These are phyloP conservation scores for Xiphorhynchus elegans DNA, from an alignment of 2,113 vertebrate genomes.

Conservation along the genomic window DNA sequence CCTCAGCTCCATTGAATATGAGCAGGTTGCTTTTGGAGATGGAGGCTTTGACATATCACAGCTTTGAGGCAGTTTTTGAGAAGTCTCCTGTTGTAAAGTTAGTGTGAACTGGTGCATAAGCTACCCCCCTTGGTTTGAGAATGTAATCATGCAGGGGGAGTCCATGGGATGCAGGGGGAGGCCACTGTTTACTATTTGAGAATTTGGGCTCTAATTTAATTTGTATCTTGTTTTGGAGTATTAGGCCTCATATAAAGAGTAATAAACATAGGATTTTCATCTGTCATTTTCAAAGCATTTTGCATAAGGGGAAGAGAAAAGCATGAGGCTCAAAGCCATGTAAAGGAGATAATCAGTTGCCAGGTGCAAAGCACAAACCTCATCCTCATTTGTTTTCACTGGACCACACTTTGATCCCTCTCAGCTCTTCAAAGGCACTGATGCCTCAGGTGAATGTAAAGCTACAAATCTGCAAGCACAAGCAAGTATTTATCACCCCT, in stretches of 20 bases:
- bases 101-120: background rate
- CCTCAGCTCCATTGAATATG: rapidly evolving
- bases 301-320: background rate
- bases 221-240: background rate
- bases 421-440: background rate
- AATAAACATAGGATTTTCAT: background rate
- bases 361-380: background rate
- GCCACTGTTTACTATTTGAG: background rate
- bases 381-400: background rate
- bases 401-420: background rate
- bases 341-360: background rate
- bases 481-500: background rate
- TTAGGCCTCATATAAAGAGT: background rate
- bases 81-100: background rate
- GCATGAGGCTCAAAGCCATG: background rate
- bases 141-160: background rate
- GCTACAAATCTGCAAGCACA: background rate
- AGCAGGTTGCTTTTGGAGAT: background rate
- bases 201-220: background rate
- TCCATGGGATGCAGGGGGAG: background rate
- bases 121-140: background rate
- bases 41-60: background rate
- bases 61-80: background rate
- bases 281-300: background rate
- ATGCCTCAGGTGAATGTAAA: background rate